Evolutionary conservation across 2,888 invertebrate species (phyloP).

Genomic region (Lycia hirtaria): DNA sequence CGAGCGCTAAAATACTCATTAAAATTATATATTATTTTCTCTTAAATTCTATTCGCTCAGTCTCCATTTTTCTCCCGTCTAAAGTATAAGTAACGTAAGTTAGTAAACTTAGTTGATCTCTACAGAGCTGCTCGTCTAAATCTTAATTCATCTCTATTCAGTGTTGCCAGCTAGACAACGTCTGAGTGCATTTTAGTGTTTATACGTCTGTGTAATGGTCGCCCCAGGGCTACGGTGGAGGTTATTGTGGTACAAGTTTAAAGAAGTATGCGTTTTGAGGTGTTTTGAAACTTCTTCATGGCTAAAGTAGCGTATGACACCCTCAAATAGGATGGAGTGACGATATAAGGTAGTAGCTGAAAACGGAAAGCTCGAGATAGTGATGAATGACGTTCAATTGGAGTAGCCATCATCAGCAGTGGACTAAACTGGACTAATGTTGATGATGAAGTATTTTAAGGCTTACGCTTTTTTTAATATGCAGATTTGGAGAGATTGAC

Average conservation of each 20-base stretch:
- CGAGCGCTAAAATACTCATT: too few relatives aligned
- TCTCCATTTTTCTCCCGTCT: background rate
- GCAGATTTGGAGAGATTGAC: too few relatives aligned
- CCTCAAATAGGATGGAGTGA: too few relatives aligned
- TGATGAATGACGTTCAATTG: too few relatives aligned
- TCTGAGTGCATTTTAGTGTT: slow-evolving; percentile 50
- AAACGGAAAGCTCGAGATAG: too few relatives aligned
- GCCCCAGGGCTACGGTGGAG: slow-evolving; percentile 35
- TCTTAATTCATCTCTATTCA: slow-evolving; percentile 20
- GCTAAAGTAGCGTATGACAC: too few relatives aligned
- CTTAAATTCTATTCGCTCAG: background rate
- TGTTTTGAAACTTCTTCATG: too few relatives aligned
- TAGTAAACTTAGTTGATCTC: background rate
- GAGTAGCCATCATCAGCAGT: too few relatives aligned
- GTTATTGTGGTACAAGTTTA: slow-evolving; percentile 16
- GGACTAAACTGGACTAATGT: too few relatives aligned
- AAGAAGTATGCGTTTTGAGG: slow-evolving; percentile 9
- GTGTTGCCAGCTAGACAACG: slow-evolving; percentile 14
- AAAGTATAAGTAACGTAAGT: background rate
- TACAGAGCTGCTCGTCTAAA: slow-evolving; percentile 11
- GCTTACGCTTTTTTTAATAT: too few relatives aligned
- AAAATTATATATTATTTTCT: background rate
- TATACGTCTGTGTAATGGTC: slow-evolving; percentile 37
- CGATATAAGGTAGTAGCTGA: too few relatives aligned
- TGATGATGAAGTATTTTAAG: too few relatives aligned